phyloP scores from a whole-genome alignment of 2,797 vertebrate species.

The Arrhamphus sclerolepis region DNA sequence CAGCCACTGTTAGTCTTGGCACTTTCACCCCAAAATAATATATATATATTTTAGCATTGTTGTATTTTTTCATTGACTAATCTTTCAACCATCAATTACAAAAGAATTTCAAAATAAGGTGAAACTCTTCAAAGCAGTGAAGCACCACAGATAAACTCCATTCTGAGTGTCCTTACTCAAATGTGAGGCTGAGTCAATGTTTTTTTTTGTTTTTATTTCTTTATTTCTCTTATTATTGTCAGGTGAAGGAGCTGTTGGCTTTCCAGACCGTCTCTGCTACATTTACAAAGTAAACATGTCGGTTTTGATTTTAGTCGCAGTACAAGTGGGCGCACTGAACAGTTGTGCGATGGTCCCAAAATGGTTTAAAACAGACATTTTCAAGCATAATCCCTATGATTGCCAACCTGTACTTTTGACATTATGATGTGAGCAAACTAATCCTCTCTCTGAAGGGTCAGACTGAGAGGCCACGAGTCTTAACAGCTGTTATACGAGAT shows the following conservation, averaged over 20 bases:
- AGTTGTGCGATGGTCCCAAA: neutral
- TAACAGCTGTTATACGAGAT: too few relatives aligned
- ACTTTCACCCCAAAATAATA: neutral
- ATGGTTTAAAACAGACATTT: neutral
- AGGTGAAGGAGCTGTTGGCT: constrained; percentile 29
- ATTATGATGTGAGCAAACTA: too few relatives aligned
- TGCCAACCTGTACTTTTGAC: too few relatives aligned
- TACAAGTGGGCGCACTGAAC: neutral
- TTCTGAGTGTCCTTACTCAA: constrained; percentile 4
- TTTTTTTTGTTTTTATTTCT: constrained; percentile 21
- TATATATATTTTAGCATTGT: neutral
- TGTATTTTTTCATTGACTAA: constrained; percentile 1
- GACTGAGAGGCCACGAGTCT: too few relatives aligned
- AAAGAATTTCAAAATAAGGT: neutral
- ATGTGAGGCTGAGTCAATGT: constrained; percentile 17
- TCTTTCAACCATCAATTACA: neutral
- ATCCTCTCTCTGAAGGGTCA: too few relatives aligned
- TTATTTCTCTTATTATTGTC: constrained; percentile 19
- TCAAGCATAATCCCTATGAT: too few relatives aligned
- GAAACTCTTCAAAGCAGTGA: neutral
- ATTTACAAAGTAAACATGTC: neutral
- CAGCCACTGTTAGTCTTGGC: neutral
- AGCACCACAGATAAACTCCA: neutral
- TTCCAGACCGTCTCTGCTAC: too few relatives aligned
- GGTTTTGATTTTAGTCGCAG: neutral